Conservation (phyloP, 2,888 invertebrate species). For the Tholera decimalis region DNA sequence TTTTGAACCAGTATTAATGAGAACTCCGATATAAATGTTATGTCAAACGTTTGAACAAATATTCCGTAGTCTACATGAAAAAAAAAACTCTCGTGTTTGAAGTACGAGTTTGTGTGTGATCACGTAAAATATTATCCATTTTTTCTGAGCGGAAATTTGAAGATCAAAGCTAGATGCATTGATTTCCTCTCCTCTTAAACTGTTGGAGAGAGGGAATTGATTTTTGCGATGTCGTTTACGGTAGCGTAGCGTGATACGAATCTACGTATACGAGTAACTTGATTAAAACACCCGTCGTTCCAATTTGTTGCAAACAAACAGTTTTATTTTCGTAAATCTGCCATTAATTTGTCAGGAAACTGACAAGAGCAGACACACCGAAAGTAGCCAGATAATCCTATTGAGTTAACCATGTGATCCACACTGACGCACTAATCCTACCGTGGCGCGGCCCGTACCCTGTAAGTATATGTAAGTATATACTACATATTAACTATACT, state of each 20-base stretch:
- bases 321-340: conserved; percentile 39
- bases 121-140: conserved; percentile 20
- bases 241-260: conserved; percentile 10
- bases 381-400: conserved; percentile 49
- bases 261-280: conserved; percentile 36
- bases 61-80: not conserved
- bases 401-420: conserved; percentile 47
- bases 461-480: conserved; percentile 34
- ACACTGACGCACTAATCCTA: conserved; percentile 51
- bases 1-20: conserved; percentile 27
- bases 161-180: conserved; percentile 29
- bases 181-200: conserved; percentile 28
- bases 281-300: conserved; percentile 45
- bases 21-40: conserved; percentile 17
- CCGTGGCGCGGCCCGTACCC: conserved; percentile 11
- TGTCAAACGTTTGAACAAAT: conserved; percentile 29
- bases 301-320: conserved; percentile 47
- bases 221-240: conserved; percentile 12
- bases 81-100: conserved; percentile 1
- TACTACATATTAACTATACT: conserved; percentile 29
- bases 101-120: conserved; percentile 13
- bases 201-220: not conserved
- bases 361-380: conserved; percentile 33
- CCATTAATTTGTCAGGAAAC: conserved; percentile 52
- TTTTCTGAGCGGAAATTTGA: conserved; percentile 20